These are phyloP conservation scores for Osedax frankpressi DNA, from an alignment of 2,888 invertebrate species.

Conservation along the genomic window DNA sequence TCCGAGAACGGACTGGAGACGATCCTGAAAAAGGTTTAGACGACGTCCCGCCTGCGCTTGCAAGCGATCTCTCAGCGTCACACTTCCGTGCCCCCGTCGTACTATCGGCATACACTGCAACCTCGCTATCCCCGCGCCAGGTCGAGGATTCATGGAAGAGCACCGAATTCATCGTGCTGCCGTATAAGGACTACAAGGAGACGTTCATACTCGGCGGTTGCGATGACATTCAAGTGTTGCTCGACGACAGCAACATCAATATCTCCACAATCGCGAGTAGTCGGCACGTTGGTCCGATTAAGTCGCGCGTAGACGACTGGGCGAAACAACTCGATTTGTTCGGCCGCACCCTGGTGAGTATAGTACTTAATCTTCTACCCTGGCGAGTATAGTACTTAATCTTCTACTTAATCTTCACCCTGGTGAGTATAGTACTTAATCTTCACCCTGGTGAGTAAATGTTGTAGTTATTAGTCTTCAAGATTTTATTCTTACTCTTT, in stretches of 20 bases:
- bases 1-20: slow-evolving; percentile 71
- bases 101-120: too few species aligned
- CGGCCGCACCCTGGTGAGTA: slow-evolving; percentile 61
- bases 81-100: too few species aligned
- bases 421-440: too few species aligned
- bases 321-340: slow-evolving; percentile 63
- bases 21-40: slow-evolving; percentile 60
- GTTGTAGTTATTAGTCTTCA: too few species aligned
- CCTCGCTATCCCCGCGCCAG: slow-evolving; percentile 47
- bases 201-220: slow-evolving; percentile 69
- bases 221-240: slow-evolving; percentile 66
- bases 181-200: slow-evolving; percentile 70
- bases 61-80: too few species aligned
- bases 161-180: slow-evolving; percentile 62
- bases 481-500: too few species aligned
- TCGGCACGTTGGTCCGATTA: slow-evolving; percentile 71
- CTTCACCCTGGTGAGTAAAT: too few species aligned
- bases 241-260: slow-evolving; percentile 76
- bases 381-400: too few species aligned
- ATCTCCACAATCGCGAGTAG: slow-evolving; percentile 76
- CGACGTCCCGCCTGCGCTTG: background rate
- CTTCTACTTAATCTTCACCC: too few species aligned
- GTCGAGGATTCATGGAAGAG: slow-evolving; percentile 73
- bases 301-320: slow-evolving; percentile 71
- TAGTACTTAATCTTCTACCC: too few species aligned